A percentile compares a stretch with the other conserved stretches of the same genome.
Conservation (phyloP, 2,797 vertebrate species). For the Iguana delicatissima region DNA sequence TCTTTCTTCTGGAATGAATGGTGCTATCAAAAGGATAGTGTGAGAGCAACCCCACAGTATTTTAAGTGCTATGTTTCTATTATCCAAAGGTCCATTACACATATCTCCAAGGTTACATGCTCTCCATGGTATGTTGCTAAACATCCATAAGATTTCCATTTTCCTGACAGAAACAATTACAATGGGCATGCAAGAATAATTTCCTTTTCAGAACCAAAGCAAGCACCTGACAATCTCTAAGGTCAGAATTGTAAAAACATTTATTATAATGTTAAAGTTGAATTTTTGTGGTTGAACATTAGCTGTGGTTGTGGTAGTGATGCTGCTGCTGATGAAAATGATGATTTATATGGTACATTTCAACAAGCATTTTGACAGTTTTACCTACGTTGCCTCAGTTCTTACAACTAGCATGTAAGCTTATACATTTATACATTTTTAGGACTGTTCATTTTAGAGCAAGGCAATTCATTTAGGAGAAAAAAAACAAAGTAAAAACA, state of each 20-base stretch:
- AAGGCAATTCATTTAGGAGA: no score
- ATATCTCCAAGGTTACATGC: slow-evolving; percentile 80
- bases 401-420: neutral
- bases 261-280: slow-evolving; percentile 64
- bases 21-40: slow-evolving; percentile 51
- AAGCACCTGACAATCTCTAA: slow-evolving; percentile 65
- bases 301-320: no score
- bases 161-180: slow-evolving; percentile 87
- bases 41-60: neutral
- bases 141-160: slow-evolving; percentile 82
- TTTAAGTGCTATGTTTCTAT: slow-evolving; percentile 77
- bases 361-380: neutral
- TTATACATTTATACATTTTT: neutral
- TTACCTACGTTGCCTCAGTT: neutral
- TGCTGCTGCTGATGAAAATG: neutral
- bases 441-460: no score
- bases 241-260: slow-evolving; percentile 61
- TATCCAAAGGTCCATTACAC: slow-evolving; percentile 72
- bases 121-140: slow-evolving; percentile 83
- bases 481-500: no score
- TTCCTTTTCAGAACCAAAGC: slow-evolving; percentile 73
- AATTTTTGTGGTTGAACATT: neutral
- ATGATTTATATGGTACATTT: neutral
- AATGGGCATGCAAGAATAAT: slow-evolving; percentile 86
- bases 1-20: slow-evolving; percentile 81